Conservation (phyloP, 2,888 invertebrate species). For the Scaptodrosophila latifasciaeformis region DNA sequence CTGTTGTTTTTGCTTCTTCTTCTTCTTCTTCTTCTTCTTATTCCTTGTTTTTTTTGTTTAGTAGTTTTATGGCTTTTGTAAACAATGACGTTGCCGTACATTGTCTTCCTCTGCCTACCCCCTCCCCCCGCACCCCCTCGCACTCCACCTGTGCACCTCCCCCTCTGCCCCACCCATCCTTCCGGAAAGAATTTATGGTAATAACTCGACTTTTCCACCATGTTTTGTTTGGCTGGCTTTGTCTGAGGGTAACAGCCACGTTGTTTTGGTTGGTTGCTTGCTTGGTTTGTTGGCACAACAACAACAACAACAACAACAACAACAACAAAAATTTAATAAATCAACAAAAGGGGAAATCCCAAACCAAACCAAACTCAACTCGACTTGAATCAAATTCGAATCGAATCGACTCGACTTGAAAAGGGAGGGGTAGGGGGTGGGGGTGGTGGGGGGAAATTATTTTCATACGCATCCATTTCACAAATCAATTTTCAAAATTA, state of each 20-base stretch:
- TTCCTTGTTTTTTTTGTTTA: constrained; percentile 60
- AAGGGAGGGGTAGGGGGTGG: too few species aligned
- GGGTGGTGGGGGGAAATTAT: not conserved
- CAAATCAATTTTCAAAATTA: constrained; percentile 53
- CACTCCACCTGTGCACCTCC: not conserved
- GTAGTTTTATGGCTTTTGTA: constrained; percentile 68
- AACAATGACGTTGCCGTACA: constrained; percentile 61
- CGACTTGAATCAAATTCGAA: too few species aligned
- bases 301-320: not conserved
- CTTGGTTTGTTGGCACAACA: not conserved
- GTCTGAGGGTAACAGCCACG: too few species aligned
- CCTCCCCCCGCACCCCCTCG: not conserved
- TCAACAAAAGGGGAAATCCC: too few species aligned
- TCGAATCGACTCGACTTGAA: too few species aligned
- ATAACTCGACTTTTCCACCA: constrained; percentile 4
- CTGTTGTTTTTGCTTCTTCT: not conserved
- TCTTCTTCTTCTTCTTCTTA: too few species aligned
- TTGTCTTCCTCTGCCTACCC: constrained; percentile 37
- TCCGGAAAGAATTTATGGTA: not conserved
- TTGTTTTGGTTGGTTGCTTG: not conserved
- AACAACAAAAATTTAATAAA: too few species aligned
- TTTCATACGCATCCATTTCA: constrained; percentile 30
- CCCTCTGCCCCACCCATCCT: not conserved
- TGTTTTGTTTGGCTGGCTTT: not conserved
- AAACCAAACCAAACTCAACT: too few species aligned